phyloP scores from a whole-genome alignment of 2,888 invertebrate species.

The Molorchus minor region DNA sequence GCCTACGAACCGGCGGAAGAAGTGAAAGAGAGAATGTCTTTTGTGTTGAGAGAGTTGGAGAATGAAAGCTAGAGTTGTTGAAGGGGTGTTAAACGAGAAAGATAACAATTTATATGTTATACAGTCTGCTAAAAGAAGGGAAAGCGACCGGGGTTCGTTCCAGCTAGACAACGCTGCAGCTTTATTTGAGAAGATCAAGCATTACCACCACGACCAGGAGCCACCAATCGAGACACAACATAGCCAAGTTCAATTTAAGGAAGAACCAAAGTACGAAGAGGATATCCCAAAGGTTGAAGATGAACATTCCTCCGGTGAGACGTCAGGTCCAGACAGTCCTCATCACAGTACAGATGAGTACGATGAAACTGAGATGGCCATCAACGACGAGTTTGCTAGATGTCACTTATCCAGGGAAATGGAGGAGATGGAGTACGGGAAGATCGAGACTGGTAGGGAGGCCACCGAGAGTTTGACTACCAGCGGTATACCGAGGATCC shows the following conservation, averaged over 20 bases:
- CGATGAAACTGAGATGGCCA: constrained; percentile 71
- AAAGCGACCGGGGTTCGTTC: constrained; percentile 48
- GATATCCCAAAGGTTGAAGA: constrained; percentile 63
- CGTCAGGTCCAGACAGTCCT: constrained; percentile 89
- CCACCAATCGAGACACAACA: neutral
- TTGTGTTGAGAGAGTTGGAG: constrained; percentile 80
- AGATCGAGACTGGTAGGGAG: constrained; percentile 48
- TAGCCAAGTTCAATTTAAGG: neutral
- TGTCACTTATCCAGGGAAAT: constrained; percentile 58
- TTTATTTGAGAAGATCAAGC: constrained; percentile 64
- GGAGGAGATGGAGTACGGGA: constrained; percentile 37
- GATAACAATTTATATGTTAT: constrained; percentile 59
- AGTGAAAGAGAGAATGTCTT: constrained; percentile 82
- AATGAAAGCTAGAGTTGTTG: constrained; percentile 69
- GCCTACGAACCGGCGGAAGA: constrained; percentile 72
- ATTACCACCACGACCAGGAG: constrained; percentile 61
- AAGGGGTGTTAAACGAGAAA: constrained; percentile 59
- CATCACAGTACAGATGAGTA: constrained; percentile 77
- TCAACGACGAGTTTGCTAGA: constrained; percentile 60
- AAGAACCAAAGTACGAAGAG: neutral
- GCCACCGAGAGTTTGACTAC: constrained; percentile 48
- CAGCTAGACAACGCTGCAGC: constrained; percentile 58
- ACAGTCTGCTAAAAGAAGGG: constrained; percentile 57
- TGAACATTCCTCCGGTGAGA: constrained; percentile 82
- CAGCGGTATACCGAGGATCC: constrained; percentile 63